Conservation (phyloP, 1,140 invertebrate species). For the Patella vulgata region DNA sequence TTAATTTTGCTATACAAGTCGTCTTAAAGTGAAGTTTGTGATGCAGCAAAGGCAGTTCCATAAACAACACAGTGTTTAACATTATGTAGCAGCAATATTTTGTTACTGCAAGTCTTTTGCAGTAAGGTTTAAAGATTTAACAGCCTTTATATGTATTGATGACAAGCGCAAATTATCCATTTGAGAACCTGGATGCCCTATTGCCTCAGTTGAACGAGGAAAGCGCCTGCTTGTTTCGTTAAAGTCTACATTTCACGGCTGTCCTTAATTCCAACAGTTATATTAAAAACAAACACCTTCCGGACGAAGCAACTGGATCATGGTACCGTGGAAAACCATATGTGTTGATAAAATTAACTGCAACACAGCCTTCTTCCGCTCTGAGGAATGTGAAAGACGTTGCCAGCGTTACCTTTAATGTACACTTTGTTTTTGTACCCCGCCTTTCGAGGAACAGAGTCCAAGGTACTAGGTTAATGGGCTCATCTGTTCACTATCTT, state of each 20-base stretch:
- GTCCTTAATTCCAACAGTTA: too few relatives aligned
- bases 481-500: too few relatives aligned
- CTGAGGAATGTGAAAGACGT: too few relatives aligned
- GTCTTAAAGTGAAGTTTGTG: slow-evolving; percentile 31
- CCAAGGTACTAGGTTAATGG: too few relatives aligned
- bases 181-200: slow-evolving; percentile 32
- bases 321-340: too few relatives aligned
- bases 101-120: slow-evolving; percentile 30
- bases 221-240: slow-evolving; percentile 27
- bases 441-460: too few relatives aligned
- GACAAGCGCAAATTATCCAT: slow-evolving; percentile 41
- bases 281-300: too few relatives aligned
- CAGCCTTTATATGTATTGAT: slow-evolving; percentile 29
- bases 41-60: slow-evolving; percentile 31
- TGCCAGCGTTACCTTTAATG: too few relatives aligned
- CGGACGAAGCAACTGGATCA: too few relatives aligned
- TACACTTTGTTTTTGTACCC: too few relatives aligned
- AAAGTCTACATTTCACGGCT: slow-evolving; percentile 19
- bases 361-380: too few relatives aligned
- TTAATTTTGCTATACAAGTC: slow-evolving; percentile 26
- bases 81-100: slow-evolving; percentile 34
- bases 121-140: slow-evolving; percentile 24
- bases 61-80: slow-evolving; percentile 29
- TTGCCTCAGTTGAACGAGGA: slow-evolving; percentile 38
- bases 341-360: too few relatives aligned